A percentile compares a stretch with the other conserved stretches of the same genome.
phyloP scores from a whole-genome alignment of 2,888 invertebrate genomes.

The Ophion costatus region DNA sequence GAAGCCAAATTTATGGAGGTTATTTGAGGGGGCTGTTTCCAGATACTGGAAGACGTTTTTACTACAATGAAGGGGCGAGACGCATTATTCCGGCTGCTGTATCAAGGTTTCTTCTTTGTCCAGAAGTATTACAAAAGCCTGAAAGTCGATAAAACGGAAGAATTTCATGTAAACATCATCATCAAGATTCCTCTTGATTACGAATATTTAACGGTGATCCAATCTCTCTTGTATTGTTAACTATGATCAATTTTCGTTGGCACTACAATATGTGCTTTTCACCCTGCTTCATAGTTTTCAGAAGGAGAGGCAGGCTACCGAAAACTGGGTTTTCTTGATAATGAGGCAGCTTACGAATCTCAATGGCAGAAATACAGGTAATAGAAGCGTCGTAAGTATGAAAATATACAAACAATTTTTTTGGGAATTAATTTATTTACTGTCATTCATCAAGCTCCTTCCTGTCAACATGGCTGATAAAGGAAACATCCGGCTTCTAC shows the following conservation, averaged over 20 bases:
- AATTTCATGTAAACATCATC: slow-evolving; percentile 87
- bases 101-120: slow-evolving; percentile 82
- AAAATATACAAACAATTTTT: neutral
- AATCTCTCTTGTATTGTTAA: neutral
- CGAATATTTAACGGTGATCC: slow-evolving; percentile 76
- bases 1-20: neutral
- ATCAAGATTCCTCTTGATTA: slow-evolving; percentile 84
- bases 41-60: slow-evolving; percentile 73
- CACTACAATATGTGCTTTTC: neutral
- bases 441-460: slow-evolving; percentile 75
- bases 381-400: slow-evolving; percentile 5
- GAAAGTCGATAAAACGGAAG: slow-evolving; percentile 86
- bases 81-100: slow-evolving; percentile 78
- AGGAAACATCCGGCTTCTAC: slow-evolving; percentile 58
- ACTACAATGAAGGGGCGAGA: slow-evolving; percentile 76
- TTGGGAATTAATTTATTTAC: neutral
- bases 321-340: slow-evolving; percentile 62
- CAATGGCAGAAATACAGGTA: slow-evolving; percentile 66
- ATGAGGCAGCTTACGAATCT: slow-evolving; percentile 31
- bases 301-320: slow-evolving; percentile 64
- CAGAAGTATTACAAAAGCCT: slow-evolving; percentile 87
- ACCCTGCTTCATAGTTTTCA: slow-evolving; percentile 23
- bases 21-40: neutral
- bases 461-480: slow-evolving; percentile 83
- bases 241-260: neutral